A percentile compares a stretch with the other conserved stretches of the same genome.
Evolutionary conservation across 2,888 invertebrate species (phyloP).

Genomic region (Glyphotaelius pellucidus): DNA sequence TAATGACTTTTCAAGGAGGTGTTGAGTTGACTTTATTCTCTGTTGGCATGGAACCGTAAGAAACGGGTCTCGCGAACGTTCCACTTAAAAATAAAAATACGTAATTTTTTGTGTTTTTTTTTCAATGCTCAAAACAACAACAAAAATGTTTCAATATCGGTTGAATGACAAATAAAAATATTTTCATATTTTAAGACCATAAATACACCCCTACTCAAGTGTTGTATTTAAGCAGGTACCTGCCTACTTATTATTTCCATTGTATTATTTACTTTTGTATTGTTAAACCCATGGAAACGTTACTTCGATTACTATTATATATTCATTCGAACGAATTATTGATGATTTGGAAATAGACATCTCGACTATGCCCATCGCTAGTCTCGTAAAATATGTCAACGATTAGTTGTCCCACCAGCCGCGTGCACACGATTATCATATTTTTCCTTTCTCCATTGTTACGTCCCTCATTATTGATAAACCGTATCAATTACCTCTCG

Average conservation of each 20-base stretch:
- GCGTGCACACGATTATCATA: background rate
- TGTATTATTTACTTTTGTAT: background rate
- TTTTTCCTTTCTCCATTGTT: constrained; percentile 2
- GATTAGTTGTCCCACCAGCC: background rate
- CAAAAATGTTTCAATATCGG: too few relatives aligned
- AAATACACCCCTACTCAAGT: too few relatives aligned
- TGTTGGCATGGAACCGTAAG: too few relatives aligned
- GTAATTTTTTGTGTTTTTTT: too few relatives aligned
- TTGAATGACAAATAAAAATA: too few relatives aligned
- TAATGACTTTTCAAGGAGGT: too few relatives aligned
- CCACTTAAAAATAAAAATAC: too few relatives aligned
- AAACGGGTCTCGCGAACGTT: too few relatives aligned
- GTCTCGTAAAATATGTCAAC: background rate
- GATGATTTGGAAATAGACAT: background rate
- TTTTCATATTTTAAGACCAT: too few relatives aligned
- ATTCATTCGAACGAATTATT: background rate
- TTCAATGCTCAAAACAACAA: too few relatives aligned
- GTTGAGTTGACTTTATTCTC: too few relatives aligned
- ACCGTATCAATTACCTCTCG: constrained; percentile 12
- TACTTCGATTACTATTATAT: background rate
- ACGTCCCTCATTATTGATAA: constrained; percentile 5
- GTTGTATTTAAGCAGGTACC: background rate
- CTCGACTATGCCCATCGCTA: background rate
- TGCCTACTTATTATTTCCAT: background rate
- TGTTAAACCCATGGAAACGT: background rate